Percentiles rank a stretch among this genome's conserved stretches.
Evolutionary conservation across 2,113 vertebrate genomes (phyloP).

Genomic region (Sylvia atricapilla): DNA sequence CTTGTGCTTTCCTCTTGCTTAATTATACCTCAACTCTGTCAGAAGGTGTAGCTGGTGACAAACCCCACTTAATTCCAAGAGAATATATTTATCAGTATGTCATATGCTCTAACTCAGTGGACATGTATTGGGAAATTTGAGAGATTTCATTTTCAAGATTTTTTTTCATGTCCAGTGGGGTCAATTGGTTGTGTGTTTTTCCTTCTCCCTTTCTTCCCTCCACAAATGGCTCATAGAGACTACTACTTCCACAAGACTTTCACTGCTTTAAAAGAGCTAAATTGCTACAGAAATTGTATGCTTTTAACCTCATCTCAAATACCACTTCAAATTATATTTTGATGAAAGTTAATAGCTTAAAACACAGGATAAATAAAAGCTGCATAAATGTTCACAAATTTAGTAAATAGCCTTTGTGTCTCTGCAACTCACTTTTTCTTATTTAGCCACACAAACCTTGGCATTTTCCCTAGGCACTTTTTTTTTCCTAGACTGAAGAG

Average conservation of each 20-base stretch:
- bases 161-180: neutral
- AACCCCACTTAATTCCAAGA: constrained; percentile 44
- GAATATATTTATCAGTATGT: constrained; percentile 36
- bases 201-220: neutral
- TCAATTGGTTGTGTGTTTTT: neutral
- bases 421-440: neutral
- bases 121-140: constrained; percentile 8
- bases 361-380: neutral
- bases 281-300: constrained; percentile 3
- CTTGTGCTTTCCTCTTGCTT: constrained; percentile 5
- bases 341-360: constrained; percentile 3
- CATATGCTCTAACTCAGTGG: constrained; percentile 24
- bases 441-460: neutral
- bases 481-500: neutral
- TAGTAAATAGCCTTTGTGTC: neutral
- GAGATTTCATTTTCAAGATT: constrained; percentile 40
- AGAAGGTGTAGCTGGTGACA: constrained; percentile 22
- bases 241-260: neutral
- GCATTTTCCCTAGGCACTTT: neutral
- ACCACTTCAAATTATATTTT: neutral
- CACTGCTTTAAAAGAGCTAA: neutral
- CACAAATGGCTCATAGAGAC: neutral
- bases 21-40: constrained; percentile 45
- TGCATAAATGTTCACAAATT: constrained; percentile 28
- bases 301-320: constrained; percentile 24